These are phyloP conservation scores for Tinamus major DNA, from an alignment of 2,797 vertebrate species.

Conservation along the genomic window DNA sequence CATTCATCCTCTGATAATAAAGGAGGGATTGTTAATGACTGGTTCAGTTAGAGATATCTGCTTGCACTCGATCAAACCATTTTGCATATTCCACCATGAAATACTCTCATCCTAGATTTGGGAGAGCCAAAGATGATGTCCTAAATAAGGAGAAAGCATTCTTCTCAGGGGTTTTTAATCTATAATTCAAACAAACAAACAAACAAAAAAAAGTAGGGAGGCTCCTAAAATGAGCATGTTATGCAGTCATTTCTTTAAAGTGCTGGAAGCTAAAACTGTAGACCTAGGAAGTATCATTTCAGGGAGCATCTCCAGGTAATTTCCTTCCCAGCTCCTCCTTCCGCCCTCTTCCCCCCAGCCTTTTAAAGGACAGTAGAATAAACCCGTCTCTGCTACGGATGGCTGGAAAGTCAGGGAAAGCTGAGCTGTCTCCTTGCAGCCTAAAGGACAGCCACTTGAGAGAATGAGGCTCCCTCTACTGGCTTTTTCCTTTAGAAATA, in stretches of 20 bases:
- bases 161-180: too few relatives aligned
- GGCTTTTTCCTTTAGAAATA: background rate
- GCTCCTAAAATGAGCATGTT: background rate
- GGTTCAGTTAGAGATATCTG: background rate
- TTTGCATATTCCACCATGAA: background rate
- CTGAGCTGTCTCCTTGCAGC: background rate
- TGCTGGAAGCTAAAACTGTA: background rate
- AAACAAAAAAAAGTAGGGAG: too few relatives aligned
- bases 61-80: background rate
- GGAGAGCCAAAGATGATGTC: too few relatives aligned
- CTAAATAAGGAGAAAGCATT: too few relatives aligned
- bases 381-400: background rate
- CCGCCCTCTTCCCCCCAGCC: fast-evolving
- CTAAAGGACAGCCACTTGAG: background rate
- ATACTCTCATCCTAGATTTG: too few relatives aligned
- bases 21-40: background rate
- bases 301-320: background rate
- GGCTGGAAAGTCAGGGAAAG: background rate
- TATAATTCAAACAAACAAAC: too few relatives aligned
- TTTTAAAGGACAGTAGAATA: background rate
- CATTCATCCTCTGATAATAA: background rate
- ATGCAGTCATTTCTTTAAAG: background rate
- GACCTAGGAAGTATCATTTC: background rate
- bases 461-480: background rate
- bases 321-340: background rate